These are phyloP conservation scores for Hormiphora californensis DNA, from an alignment of 37 sponge, comb jelly and placozoan genomes.

Conservation along the genomic window DNA sequence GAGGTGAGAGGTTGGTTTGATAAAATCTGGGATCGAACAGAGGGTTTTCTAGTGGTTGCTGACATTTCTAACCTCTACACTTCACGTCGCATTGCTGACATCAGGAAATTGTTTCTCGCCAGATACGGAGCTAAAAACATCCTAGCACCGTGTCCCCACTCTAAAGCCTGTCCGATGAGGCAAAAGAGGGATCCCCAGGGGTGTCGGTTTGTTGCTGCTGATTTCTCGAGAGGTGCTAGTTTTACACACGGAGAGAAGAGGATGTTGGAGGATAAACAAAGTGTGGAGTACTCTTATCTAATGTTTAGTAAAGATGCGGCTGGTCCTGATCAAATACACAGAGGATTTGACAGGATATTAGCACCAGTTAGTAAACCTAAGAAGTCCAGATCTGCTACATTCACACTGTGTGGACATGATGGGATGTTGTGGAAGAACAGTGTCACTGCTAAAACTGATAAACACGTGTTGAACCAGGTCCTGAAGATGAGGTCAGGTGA, in stretches of 20 bases:
- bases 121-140: slow-evolving; percentile 14
- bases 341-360: too few species aligned
- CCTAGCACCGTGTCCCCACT: slow-evolving; percentile 38
- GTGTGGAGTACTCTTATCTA: neutral
- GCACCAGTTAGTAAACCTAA: too few species aligned
- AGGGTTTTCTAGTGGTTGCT: neutral
- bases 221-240: neutral
- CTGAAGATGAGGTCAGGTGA: neutral
- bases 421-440: neutral
- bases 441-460: neutral
- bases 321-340: too few species aligned
- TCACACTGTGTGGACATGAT: neutral
- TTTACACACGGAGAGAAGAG: neutral
- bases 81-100: neutral
- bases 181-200: slow-evolving; percentile 3
- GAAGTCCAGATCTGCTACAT: too few species aligned
- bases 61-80: slow-evolving; percentile 36
- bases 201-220: slow-evolving; percentile 1
- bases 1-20: neutral
- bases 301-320: neutral
- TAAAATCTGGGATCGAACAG: slow-evolving; percentile 22
- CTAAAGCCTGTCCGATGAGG: neutral
- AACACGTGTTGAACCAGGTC: neutral
- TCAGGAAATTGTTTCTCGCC: neutral
- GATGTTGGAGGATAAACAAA: neutral